Evolutionary conservation across 2,888 invertebrate species (phyloP), one percentile per base, ranked within the genome.

Genomic region (Cosmia trapezina): DNA sequence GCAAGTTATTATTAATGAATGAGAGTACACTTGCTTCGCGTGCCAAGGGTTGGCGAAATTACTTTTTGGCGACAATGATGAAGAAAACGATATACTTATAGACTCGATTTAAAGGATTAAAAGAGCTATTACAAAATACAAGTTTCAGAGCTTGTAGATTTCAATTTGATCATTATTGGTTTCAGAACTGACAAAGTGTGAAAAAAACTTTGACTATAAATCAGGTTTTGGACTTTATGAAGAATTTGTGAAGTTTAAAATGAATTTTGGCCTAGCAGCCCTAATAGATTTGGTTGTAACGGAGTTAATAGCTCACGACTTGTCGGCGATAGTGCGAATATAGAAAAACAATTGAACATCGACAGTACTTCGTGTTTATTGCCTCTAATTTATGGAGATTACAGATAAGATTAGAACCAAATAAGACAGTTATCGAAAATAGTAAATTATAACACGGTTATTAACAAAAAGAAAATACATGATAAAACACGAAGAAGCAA

Each of bases 231-330:
- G 41, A 41, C 41, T 41, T 41, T 41, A 41, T 41, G 41, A 41
- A 41, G 41, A 41, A 41, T 41, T 41, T 41, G 41, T 41, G 41
- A 56, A 56, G 33, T 4, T 33, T 17, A 33, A 54, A 17, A 8
- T 6, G 1, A 41, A 2, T 12, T 19, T 71, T 19, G 22, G 7
- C 41, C 56, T 69, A 78, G 68, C 88, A 88, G 75, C 86, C 86
- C 81, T 87, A 80, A 77, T 61, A 66, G 72, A 61, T 83, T 83
- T 70, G 75, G 70, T 78, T 76, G 86, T 85, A 85, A 86, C 81
- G 72, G 73, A 86, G 88, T 90, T 95, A 94, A 95, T 94, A 87
- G 92, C 91, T 94, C 95, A 95, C 95, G 95, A 95, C 91, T 93
- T 90, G 90, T 89, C 90, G 89, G 83, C 54, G 73, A 87, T 83